These are phyloP conservation scores for Cheilosia variabilis DNA, from an alignment of 2,888 invertebrate genomes.

Conservation along the genomic window DNA sequence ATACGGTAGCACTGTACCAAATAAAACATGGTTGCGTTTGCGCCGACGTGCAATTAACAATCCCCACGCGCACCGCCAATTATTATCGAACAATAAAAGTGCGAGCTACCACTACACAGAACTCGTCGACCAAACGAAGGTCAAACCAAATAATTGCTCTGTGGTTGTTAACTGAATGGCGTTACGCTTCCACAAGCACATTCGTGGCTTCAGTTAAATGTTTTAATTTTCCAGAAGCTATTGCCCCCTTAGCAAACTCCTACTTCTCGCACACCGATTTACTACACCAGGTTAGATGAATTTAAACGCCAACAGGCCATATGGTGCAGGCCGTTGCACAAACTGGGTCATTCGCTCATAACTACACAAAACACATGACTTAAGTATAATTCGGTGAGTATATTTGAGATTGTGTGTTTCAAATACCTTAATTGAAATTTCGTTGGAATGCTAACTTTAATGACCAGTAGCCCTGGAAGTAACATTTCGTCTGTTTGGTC, in stretches of 20 bases:
- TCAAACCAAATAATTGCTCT: constrained; percentile 28
- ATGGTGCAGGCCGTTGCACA: constrained; percentile 16
- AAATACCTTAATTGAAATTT: constrained; percentile 27
- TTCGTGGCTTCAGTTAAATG: constrained; percentile 21
- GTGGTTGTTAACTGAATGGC: constrained; percentile 13
- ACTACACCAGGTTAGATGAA: not conserved
- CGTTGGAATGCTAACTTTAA: constrained; percentile 3
- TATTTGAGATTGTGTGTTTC: not conserved
- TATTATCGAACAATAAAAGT: constrained; percentile 13
- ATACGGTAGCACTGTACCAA: no score
- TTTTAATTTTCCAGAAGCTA: not conserved
- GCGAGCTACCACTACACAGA: not conserved
- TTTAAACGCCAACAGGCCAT: constrained; percentile 22
- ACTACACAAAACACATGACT: not conserved
- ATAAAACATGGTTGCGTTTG: not conserved
- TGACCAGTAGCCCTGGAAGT: not conserved
- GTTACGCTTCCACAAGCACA: constrained; percentile 24
- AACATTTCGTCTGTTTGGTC: not conserved
- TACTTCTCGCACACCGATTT: constrained; percentile 1
- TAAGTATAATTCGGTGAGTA: not conserved
- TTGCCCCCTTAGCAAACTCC: constrained; percentile 4
- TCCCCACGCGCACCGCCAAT: not conserved
- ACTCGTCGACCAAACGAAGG: constrained; percentile 15
- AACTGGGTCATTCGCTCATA: constrained; percentile 21
- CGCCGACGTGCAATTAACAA: not conserved